Evolutionary conservation across 2,113 vertebrate genomes (phyloP), one percentile per base, ranked within the genome.

Genomic region (Cyanoramphus novaezelandiae): DNA sequence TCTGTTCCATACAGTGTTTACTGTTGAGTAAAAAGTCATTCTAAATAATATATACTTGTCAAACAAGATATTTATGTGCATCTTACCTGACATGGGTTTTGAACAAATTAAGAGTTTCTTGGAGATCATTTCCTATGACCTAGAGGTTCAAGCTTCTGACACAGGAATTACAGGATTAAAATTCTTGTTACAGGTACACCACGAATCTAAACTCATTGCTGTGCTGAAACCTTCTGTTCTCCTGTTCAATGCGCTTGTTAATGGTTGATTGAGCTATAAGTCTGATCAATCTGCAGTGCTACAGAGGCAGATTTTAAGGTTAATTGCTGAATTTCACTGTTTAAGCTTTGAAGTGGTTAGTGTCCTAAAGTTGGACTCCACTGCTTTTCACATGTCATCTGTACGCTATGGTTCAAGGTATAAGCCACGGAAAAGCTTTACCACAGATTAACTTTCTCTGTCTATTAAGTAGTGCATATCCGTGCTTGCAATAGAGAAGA

Each of bases 321-420:
- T 93, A 92, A 91, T 84, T 94, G 70, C 63, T 75, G 77, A 93
- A 95, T 95, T 93, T 92, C 82, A 67, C 57, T 88, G 46, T 62
- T 90, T 90, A 93, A 93, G 62, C 46, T 47, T 94, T 46, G 68
- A 72, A 93, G 33, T 85, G 71, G n/a, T 35, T 76, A 35, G 20
- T 71, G 50, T 43, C 70, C 77, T 90, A 74, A 89, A 89, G 72
- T 39, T 85, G 50, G 95, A 81, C 74, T 90, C 20, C 55, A 14
- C 33, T 23, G 55, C 71, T 3, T 1, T 70, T 85, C 29, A 63
- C 13, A 7, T 52, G 33, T 10, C 41, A 5, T n/a, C 29, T 5
- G 33, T n/a, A 79, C 69, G 43, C n/a, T 55, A 25, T 49, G 7
- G n/a, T 84, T 84, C 75, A 55, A 86, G 33, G 44, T 20, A 72